A percentile compares a stretch with the other conserved stretches of the same genome.
These are phyloP conservation scores for Charadrius vociferus DNA, from an alignment of 2,113 vertebrate species.

Conservation along the genomic window DNA sequence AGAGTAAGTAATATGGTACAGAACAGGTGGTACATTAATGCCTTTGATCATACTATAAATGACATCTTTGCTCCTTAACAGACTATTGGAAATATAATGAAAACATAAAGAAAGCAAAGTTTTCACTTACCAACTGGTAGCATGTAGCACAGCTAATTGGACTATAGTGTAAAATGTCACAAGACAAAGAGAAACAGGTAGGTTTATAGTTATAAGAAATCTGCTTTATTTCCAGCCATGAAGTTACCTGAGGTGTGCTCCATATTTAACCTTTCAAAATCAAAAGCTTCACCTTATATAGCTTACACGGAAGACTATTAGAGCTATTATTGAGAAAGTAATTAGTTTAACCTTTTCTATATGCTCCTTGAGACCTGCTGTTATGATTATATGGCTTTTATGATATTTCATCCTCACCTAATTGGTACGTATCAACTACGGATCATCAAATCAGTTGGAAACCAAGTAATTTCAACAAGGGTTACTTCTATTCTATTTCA, in stretches of 20 bases:
- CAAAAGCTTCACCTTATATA: not conserved
- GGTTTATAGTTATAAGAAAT: not conserved
- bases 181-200: not conserved
- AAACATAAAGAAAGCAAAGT: constrained; percentile 53
- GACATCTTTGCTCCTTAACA: constrained; percentile 32
- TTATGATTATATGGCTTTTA: not conserved
- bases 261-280: not conserved
- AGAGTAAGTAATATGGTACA: constrained; percentile 24
- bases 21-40: constrained; percentile 27
- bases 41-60: constrained; percentile 55
- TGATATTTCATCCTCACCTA: not conserved
- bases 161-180: constrained; percentile 6
- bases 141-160: constrained; percentile 4
- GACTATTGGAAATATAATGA: constrained; percentile 47
- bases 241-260: not conserved
- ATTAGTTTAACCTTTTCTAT: not conserved
- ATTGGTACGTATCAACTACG: not conserved
- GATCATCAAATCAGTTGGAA: not conserved
- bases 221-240: not conserved
- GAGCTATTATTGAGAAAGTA: not conserved
- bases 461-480: not conserved
- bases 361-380: not conserved
- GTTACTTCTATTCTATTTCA: not conserved
- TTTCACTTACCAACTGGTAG: constrained; percentile 50
- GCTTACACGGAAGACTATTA: not conserved